Evolutionary conservation across 2,113 vertebrate species (phyloP), one percentile per base, ranked within the genome.

Genomic region (Oreochromis spilurus): DNA sequence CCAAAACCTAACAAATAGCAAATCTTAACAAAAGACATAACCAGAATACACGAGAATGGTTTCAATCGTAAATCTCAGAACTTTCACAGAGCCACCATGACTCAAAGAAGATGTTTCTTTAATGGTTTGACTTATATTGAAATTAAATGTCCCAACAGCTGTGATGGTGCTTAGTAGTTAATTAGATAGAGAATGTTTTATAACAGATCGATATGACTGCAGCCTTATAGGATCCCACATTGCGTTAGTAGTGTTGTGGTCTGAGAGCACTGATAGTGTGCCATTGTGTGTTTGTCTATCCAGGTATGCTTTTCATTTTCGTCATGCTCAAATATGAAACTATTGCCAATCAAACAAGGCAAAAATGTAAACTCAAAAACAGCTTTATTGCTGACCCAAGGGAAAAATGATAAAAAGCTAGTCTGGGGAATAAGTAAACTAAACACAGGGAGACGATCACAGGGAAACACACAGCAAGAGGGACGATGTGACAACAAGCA

Each of bases 241-340:
- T 65, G 0, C 0, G 2, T 65, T 38, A 38, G 2, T 1, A 38
- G 19, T n/a, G 31, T 62, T 36, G 17, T 62, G 17, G 58, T 65
- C 17, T 7, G 6, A 34, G 1, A 65, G 1, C 34, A 65, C 60
- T 65, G 1, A 65, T 65, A 21, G 19, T 7, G 34, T 38, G 31
- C 60, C 19, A 65, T 65, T 65, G 60, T 38, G 6, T 38, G 34
- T 65, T n/a, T 65, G 34, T 13, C 4, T 38, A n/a, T 38, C 34
- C 34, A 65, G 34, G 10, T 65, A 65, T 65, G 60, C 60, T 65
- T n/a, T 65, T 65, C 19, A 12, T 36, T 36, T 38, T 6, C 0
- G 4, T 58, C 55, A 8, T 31, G 1, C 26, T 58, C 14, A 58
- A 31, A 31, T 58, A 3, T 17, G 3, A 58, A 31, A 17, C 1